Percentiles rank a stretch among this genome's conserved stretches.
phyloP scores from a whole-genome alignment of 2,113 vertebrate genomes.

The Gnathonemus longibarbis region DNA sequence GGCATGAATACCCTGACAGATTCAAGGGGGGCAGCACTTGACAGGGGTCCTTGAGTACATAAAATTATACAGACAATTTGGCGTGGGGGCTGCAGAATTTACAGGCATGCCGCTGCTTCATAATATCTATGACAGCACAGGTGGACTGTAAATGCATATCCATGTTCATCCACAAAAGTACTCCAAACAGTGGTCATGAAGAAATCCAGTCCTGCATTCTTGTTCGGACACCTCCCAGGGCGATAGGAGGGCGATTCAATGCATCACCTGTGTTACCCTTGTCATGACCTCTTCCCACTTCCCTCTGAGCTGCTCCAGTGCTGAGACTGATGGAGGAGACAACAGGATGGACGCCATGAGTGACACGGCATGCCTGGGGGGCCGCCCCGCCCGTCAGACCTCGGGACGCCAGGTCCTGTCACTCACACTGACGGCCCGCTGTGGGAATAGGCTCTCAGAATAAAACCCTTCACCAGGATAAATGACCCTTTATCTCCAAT shows the following conservation, averaged over 20 bases:
- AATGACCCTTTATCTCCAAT: constrained; percentile 50
- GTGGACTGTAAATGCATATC: neutral
- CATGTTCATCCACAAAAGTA: neutral
- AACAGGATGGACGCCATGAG: neutral
- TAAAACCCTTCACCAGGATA: constrained; percentile 47
- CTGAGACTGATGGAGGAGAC: neutral
- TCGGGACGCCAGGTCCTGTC: constrained; percentile 37
- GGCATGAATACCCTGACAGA: neutral
- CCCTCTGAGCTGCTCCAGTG: neutral
- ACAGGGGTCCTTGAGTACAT: neutral
- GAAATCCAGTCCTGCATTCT: neutral
- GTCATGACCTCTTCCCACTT: neutral
- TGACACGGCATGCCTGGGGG: neutral
- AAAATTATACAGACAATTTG: neutral
- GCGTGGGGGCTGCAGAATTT: neutral
- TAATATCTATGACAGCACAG: neutral
- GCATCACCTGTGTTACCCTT: neutral
- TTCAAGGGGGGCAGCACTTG: neutral
- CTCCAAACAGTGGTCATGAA: neutral
- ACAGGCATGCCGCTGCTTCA: neutral
- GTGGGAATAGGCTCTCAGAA: constrained; percentile 44
- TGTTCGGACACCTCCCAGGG: neutral
- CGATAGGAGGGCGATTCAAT: neutral
- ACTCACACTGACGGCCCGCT: constrained; percentile 55
- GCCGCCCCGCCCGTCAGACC: neutral